Base-by-base conservation (phyloP, 2,888 invertebrate genomes). In the Agonopterix arenella region DNA sequence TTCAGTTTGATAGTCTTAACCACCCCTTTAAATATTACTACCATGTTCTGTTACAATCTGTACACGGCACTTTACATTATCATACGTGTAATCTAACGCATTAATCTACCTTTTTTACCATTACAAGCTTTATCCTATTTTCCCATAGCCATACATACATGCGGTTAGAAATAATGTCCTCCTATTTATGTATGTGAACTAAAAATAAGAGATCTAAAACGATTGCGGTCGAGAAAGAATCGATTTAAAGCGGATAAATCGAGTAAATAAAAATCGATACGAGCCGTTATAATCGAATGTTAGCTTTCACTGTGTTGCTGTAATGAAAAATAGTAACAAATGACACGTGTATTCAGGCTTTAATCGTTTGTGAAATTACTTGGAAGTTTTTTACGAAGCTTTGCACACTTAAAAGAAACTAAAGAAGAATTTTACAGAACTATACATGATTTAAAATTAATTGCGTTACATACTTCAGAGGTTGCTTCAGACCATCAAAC, bases 131-230 rank as follows among this genome's bases (percentile, higher is more conserved):
- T 28, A 40, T 40, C n/a, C 10, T 40, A 40, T 40, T 40, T 48
- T 46, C 46, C 28, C 45, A 43, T 45, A 47, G 10, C 40, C n/a
- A 40, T 40, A 38, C 48, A n/a, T 37, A 59, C 60, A 61, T 69
- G 70, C 62, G 68, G 71, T 69, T 57, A 50, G 53, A 59, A 53
- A 53, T 62, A 67, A 64, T 62, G 51, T 47, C 54, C 68, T 77
- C 77, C 77, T 76, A n/a, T 40, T 73, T 72, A 60, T 73, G 78
- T 81, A 77, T 80, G 76, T 80, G 80, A 76, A 76, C 69, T 71
- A 70, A 60, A 16, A 75, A 76, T 71, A 66, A 69, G 62, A 64
- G 63, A 57, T 53, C 58, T 63, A 70, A 79, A 79, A 72, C 73
- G 74, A 66, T 72, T 80, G 81, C 62, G 78, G 78, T 76, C 59